phyloP scores from a whole-genome alignment of 2,888 invertebrate genomes.

The Pemphredon lugubris region DNA sequence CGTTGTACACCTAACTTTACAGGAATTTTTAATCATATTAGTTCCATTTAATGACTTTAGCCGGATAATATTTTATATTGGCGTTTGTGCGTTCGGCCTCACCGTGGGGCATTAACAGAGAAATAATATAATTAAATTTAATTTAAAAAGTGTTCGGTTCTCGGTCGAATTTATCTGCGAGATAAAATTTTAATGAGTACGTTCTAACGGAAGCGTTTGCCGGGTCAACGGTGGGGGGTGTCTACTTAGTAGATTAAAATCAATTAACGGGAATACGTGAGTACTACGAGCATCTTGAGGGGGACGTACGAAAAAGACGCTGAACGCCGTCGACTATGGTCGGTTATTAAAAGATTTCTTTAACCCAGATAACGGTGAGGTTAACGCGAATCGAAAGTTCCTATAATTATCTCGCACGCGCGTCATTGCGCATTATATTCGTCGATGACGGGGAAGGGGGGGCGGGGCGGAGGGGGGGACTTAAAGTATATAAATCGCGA shows the following conservation, averaged over 20 bases:
- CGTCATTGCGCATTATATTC: no score
- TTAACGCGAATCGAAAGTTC: neutral
- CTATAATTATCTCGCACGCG: neutral
- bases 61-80: conserved; percentile 50
- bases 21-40: conserved; percentile 57
- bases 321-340: neutral
- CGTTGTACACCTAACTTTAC: conserved; percentile 18
- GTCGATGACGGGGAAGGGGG: no score
- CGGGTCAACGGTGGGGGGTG: no score
- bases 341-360: conserved; percentile 4
- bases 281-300: no score
- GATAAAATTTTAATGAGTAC: conserved; percentile 48
- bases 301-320: neutral
- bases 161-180: conserved; percentile 23
- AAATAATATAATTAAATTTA: conserved; percentile 53
- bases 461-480: no score
- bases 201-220: neutral
- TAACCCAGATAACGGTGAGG: conserved; percentile 1
- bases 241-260: neutral
- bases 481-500: neutral
- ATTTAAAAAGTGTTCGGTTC: conserved; percentile 42
- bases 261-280: neutral
- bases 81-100: conserved; percentile 13
- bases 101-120: conserved; percentile 39
- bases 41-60: conserved; percentile 56